Conservation (phyloP, 2,797 vertebrate species). For the Argyrosomus regius region DNA sequence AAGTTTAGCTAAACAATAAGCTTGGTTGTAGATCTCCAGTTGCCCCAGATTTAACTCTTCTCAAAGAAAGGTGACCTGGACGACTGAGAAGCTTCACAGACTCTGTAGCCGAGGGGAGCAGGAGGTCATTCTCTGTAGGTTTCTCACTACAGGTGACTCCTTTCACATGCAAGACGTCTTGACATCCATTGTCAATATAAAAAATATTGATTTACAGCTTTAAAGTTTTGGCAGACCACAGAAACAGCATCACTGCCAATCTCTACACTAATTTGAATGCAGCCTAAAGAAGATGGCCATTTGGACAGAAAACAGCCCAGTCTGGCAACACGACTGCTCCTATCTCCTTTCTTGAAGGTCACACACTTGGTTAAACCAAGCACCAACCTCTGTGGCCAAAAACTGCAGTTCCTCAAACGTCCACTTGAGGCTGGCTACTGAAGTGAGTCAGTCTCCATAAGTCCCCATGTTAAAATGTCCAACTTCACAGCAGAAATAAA, state of each 20-base stretch:
- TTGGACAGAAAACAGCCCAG: neutral
- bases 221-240: neutral
- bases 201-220: neutral
- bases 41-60: no score
- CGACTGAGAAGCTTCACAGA: no score
- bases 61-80: no score
- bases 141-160: neutral
- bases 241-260: neutral
- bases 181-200: neutral
- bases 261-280: neutral
- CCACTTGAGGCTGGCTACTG: no score
- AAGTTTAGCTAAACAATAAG: no score
- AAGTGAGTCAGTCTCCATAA: no score
- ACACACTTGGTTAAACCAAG: slow-evolving; percentile 23
- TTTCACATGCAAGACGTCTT: neutral
- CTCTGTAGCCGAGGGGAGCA: no score
- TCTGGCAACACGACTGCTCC: neutral
- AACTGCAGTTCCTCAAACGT: neutral
- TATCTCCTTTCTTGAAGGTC: slow-evolving; percentile 39
- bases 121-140: neutral
- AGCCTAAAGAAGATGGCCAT: neutral
- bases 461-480: no score
- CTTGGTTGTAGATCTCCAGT: no score
- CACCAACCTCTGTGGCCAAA: slow-evolving; percentile 19
- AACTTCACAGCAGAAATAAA: no score